Conservation (phyloP, 2,888 invertebrate species). For the Dryocosmus kuriphilus region DNA sequence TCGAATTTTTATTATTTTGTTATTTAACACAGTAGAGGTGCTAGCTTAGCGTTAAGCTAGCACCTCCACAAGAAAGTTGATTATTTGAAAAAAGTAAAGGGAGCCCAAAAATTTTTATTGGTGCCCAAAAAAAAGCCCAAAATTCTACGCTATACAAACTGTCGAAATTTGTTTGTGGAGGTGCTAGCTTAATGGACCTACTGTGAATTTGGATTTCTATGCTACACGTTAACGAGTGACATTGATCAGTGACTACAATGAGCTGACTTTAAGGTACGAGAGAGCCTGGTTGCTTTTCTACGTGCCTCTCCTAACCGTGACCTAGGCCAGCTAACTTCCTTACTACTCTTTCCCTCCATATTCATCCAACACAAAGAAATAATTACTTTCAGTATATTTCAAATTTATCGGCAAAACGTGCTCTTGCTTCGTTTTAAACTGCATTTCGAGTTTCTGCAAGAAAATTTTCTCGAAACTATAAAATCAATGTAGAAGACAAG, state of each 20-base stretch:
- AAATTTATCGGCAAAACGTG: conserved; percentile 30
- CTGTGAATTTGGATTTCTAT: conserved; percentile 27
- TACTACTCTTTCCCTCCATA: conserved; percentile 1
- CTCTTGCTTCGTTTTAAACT: conserved; percentile 1
- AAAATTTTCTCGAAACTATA: background rate
- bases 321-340: conserved; percentile 27
- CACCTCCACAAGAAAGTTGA: too few relatives aligned
- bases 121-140: too few relatives aligned
- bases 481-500: background rate
- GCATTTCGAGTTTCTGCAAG: background rate
- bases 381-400: conserved; percentile 26
- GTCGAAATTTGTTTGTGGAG: too few relatives aligned
- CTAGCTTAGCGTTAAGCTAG: too few relatives aligned
- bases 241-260: conserved; percentile 33
- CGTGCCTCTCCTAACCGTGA: conserved; percentile 23
- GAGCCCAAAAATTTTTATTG: too few relatives aligned
- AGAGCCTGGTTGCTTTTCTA: background rate
- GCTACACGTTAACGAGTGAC: conserved; percentile 36
- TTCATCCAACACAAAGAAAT: conserved; percentile 16
- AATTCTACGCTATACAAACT: too few relatives aligned
- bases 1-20: too few relatives aligned
- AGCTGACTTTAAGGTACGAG: conserved; percentile 22
- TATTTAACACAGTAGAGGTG: too few relatives aligned
- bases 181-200: too few relatives aligned
- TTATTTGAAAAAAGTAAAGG: too few relatives aligned